Conservation (phyloP, 2,113 vertebrate species). For the Pterocles orientalis region DNA sequence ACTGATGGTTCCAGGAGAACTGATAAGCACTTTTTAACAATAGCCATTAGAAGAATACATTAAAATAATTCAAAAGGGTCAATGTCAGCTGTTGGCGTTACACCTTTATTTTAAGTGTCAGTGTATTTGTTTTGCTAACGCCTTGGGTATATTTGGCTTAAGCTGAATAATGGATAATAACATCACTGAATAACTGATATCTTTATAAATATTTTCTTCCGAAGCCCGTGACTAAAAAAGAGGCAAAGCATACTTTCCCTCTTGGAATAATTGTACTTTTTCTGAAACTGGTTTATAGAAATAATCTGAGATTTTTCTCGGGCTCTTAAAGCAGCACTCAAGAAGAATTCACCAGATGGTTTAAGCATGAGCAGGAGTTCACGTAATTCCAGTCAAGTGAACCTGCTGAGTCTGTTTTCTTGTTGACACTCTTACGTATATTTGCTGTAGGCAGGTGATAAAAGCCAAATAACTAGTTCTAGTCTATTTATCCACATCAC, state of each 20-base stretch:
- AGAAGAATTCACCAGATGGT: background rate
- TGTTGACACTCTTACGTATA: accelerated
- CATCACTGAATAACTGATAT: background rate
- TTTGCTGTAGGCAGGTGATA: background rate
- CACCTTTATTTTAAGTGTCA: background rate
- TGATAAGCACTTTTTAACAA: constrained; percentile 31
- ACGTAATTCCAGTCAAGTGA: background rate
- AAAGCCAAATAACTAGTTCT: background rate
- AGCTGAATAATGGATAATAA: background rate
- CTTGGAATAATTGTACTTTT: background rate
- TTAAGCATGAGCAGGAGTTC: background rate
- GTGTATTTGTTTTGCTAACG: constrained; percentile 2
- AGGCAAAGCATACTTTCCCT: background rate
- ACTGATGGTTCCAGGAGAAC: constrained; percentile 23
- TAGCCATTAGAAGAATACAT: constrained; percentile 26
- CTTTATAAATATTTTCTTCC: background rate
- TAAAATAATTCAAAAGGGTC: constrained; percentile 12
- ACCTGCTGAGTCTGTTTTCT: background rate
- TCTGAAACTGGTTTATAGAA: background rate
- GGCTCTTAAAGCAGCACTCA: background rate
- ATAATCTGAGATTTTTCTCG: background rate
- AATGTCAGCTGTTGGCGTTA: constrained; percentile 20
- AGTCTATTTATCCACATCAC: background rate
- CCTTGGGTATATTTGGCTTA: background rate
- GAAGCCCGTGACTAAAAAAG: background rate